phyloP scores from a whole-genome alignment of 1,140 invertebrate genomes.

The Eumeta japonica region DNA sequence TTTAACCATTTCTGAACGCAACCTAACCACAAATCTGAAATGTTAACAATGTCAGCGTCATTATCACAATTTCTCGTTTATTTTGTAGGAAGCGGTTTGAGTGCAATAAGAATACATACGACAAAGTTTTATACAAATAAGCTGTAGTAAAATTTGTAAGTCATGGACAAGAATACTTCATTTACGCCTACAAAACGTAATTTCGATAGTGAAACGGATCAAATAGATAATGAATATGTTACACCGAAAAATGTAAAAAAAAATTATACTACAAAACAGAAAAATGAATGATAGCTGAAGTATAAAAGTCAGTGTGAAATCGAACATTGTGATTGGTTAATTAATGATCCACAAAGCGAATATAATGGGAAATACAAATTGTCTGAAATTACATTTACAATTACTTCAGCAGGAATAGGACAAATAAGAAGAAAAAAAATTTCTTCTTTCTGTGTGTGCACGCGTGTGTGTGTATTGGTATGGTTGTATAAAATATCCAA shows the following conservation, averaged over 20 bases:
- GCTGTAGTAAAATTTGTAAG: too few relatives aligned
- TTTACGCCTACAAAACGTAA: background rate
- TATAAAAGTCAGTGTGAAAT: slow-evolving; percentile 1
- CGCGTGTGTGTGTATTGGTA: too few relatives aligned
- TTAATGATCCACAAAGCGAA: too few relatives aligned
- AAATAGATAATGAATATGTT: too few relatives aligned
- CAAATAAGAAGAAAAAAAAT: too few relatives aligned
- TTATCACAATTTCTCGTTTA: background rate
- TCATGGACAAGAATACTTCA: slow-evolving; percentile 1
- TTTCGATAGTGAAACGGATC: slow-evolving; percentile 1
- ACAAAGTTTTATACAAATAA: background rate
- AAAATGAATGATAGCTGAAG: background rate
- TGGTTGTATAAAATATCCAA: too few relatives aligned
- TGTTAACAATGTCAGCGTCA: slow-evolving; percentile 1
- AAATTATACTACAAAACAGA: background rate
- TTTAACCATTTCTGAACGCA: background rate
- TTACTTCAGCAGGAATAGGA: too few relatives aligned
- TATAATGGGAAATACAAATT: too few relatives aligned
- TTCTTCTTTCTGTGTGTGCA: too few relatives aligned
- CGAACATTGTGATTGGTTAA: too few relatives aligned
- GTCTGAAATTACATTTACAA: too few relatives aligned
- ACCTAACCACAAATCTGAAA: background rate
- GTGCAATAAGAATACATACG: background rate
- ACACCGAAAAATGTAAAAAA: background rate
- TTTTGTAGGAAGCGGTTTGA: background rate